phyloP scores from a whole-genome alignment of 1,140 invertebrate species.

The Trypoxylus dichotomus region DNA sequence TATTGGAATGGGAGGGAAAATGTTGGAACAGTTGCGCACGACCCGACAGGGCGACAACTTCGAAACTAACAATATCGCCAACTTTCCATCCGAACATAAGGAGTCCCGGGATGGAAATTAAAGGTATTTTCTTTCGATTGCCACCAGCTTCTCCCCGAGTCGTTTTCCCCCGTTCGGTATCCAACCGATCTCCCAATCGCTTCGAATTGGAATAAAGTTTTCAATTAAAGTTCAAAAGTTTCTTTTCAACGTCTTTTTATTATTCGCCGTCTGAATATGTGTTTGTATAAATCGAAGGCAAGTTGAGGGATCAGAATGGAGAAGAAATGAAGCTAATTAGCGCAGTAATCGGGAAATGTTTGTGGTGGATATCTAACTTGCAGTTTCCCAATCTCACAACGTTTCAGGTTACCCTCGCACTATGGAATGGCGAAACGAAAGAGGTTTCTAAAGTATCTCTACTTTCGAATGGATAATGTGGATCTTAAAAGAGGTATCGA shows the following conservation, averaged over 20 bases:
- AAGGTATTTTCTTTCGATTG: neutral
- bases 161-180: too few species aligned
- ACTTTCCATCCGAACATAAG: neutral
- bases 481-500: too few species aligned
- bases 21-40: neutral
- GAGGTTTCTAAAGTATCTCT: too few species aligned
- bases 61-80: neutral
- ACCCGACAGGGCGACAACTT: neutral
- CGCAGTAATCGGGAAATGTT: too few species aligned
- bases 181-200: neutral
- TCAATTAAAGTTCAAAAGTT: conserved; percentile 8
- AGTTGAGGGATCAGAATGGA: too few species aligned
- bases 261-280: neutral
- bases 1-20: neutral
- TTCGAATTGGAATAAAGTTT: neutral
- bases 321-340: too few species aligned
- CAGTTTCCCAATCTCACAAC: too few species aligned
- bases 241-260: neutral
- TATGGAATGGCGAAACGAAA: too few species aligned
- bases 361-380: too few species aligned
- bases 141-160: neutral
- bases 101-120: neutral
- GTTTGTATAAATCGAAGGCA: neutral
- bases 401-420: too few species aligned
- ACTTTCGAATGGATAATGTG: too few species aligned